Percentiles rank a stretch among this genome's conserved stretches.
phyloP scores from a whole-genome alignment of 2,888 invertebrate genomes.

The Phlogophora meticulosa region DNA sequence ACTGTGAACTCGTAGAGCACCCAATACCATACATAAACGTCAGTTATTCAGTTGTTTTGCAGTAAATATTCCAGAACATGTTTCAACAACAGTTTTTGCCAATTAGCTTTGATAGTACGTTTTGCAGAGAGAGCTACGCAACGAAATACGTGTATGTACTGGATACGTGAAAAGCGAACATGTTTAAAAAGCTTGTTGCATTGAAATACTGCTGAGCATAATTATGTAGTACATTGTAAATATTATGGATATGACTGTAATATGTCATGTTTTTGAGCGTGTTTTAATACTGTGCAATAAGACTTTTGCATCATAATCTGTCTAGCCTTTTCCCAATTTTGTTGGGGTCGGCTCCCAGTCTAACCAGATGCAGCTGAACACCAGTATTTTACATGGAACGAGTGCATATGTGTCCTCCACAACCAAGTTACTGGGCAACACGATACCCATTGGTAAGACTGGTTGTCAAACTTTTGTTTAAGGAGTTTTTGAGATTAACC shows the following conservation, averaged over 20 bases:
- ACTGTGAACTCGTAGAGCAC: not conserved
- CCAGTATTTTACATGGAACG: no score
- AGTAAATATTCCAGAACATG: conserved; percentile 27
- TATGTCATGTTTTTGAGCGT: not conserved
- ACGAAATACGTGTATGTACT: not conserved
- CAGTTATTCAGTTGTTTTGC: not conserved
- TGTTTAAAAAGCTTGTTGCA: conserved; percentile 17
- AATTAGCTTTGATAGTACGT: conserved; percentile 46
- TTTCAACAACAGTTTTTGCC: conserved; percentile 28
- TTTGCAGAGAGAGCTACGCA: conserved; percentile 3
- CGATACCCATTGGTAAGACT: no score
- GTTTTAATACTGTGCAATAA: not conserved
- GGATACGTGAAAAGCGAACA: not conserved
- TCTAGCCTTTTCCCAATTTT: no score
- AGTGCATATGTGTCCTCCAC: no score
- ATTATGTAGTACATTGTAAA: not conserved
- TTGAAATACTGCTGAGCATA: not conserved
- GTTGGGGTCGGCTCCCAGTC: no score
- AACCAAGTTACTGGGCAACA: no score
- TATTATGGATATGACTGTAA: not conserved
- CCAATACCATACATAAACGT: conserved; percentile 4
- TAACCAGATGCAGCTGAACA: no score
- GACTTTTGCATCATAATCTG: no score
- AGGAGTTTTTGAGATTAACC: no score
- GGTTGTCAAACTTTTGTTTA: no score